phyloP scores from a whole-genome alignment of 2,888 invertebrate genomes.

The Melangyna quadrimaculata region DNA sequence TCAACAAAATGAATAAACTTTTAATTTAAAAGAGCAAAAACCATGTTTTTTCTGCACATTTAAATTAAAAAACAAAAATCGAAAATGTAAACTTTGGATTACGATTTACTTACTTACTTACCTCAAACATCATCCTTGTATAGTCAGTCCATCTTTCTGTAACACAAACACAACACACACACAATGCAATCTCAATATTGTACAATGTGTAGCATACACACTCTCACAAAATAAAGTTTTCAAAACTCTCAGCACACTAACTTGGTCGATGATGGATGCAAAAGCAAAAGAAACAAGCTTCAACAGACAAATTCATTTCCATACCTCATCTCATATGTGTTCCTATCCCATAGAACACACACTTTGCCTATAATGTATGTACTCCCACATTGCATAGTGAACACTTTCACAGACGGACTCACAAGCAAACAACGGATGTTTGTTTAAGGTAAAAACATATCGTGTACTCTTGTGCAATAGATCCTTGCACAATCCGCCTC shows the following conservation, averaged over 20 bases:
- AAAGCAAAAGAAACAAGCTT: conserved; percentile 8
- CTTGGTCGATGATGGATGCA: conserved; percentile 57
- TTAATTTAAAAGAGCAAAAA: background rate
- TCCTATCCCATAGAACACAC: background rate
- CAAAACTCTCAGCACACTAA: conserved; percentile 36
- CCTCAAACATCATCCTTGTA: conserved; percentile 26
- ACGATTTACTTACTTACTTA: conserved; percentile 27
- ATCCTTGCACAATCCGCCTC: conserved; percentile 27
- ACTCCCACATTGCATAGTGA: background rate
- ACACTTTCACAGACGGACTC: conserved; percentile 48
- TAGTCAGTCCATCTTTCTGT: background rate
- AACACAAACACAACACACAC: conserved; percentile 44
- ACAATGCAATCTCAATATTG: conserved; percentile 67
- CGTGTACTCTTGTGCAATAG: conserved; percentile 59
- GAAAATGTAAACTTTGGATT: conserved; percentile 31
- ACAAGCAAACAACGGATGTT: conserved; percentile 65
- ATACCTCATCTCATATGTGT: conserved; percentile 5
- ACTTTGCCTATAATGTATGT: background rate
- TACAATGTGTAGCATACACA: background rate
- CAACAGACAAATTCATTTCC: conserved; percentile 59
- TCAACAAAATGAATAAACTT: background rate
- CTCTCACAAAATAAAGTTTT: conserved; percentile 38
- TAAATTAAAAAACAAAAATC: background rate
- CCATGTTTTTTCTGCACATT: background rate
- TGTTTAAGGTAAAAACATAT: conserved; percentile 71